Base-by-base conservation (phyloP, 2,113 vertebrate genomes). In the Urocitellus parryii region DNA sequence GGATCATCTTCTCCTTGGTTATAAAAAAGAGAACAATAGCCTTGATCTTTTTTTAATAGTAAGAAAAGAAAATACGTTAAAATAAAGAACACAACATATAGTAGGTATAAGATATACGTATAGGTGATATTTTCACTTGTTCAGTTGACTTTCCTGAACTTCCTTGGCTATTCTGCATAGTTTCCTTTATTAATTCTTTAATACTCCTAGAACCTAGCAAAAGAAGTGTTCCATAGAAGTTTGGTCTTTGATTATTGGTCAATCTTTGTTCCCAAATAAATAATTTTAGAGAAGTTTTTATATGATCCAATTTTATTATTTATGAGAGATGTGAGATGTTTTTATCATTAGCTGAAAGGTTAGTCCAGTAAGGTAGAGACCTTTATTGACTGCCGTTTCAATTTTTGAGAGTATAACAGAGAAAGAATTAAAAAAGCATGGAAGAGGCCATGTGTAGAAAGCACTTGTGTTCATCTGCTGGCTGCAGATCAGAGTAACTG, bases 31-130 rank as follows among this genome's bases (percentile, higher is more conserved):
- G 24, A 82, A 48, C 27, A 65, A 72, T 1, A 90, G 16, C 42
- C 56, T 20, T 91, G 22, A 56, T 93, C 39, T 88, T 45, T 32
- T 97, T 96, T 91, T 80, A 81, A 92, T 79, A 84, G 8, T 22
- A 61, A 93, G 56, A 74, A 90, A 93, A 27, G 53, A 74, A 89
- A 93, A 93, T 73, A 88, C 3, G 20, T 48, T 84, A 37, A 67
- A 79, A 65, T 77, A 94, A 74, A 88, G 42, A 22, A 37, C 10
- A n/a, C 20, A 42, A 16, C 27, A 45, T 48, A 29, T 27, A 70
- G 17, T 24, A 90, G 8, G 8, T 51, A n/a, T 76, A 65, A 89
- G 37, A 45, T 85, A 77, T 65, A 37, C 6, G 20, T 27, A 39
- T 39, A 76, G 53, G 18, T 84, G 70, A 65, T 89, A 61, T 83